Evolutionary conservation across 2,888 invertebrate species (phyloP).

Genomic region (Drosophila nigritarsus): DNA sequence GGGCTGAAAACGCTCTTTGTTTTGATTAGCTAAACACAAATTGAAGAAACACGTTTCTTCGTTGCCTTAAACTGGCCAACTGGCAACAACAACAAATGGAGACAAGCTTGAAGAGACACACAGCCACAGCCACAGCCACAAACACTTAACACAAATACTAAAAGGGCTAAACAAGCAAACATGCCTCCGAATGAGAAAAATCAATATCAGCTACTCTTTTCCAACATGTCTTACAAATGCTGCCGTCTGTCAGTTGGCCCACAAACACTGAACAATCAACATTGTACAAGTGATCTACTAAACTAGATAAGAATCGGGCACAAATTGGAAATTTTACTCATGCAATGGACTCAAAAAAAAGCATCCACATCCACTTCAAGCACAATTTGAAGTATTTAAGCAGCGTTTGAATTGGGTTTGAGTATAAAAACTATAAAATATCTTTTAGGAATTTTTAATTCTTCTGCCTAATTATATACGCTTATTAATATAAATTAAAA

Average conservation of each 20-base stretch:
- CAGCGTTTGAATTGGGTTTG: neutral
- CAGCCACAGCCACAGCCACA: slow-evolving; percentile 23
- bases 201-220: slow-evolving; percentile 65
- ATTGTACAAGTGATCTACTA: neutral
- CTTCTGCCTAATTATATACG: neutral
- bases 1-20: slow-evolving; percentile 28
- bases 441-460: fast-evolving
- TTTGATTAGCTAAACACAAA: slow-evolving; percentile 78
- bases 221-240: slow-evolving; percentile 45
- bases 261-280: neutral
- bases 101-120: slow-evolving; percentile 11
- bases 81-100: neutral
- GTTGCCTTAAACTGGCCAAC: slow-evolving; percentile 7
- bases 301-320: neutral
- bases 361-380: neutral
- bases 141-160: slow-evolving; percentile 73
- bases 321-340: neutral
- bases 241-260: slow-evolving; percentile 2
- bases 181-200: slow-evolving; percentile 55
- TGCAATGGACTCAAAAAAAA: too few species aligned
- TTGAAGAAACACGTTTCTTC: slow-evolving; percentile 68
- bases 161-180: slow-evolving; percentile 56
- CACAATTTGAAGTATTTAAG: neutral
- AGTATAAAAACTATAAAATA: neutral
- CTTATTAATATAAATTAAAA: neutral